phyloP scores from a whole-genome alignment of 1,140 invertebrate genomes.

The Cydia splendana region DNA sequence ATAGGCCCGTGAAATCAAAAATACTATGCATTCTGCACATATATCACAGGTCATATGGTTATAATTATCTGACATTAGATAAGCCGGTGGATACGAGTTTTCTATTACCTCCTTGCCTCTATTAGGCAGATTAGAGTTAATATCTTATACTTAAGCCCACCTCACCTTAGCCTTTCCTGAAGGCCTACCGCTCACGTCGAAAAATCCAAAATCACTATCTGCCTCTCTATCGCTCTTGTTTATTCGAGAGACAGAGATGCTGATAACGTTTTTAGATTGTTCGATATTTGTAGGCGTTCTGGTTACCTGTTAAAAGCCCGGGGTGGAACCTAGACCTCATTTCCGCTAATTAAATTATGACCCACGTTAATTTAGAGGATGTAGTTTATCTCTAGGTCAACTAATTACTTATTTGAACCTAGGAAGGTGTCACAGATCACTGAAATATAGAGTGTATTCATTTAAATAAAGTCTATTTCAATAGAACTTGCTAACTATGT shows the following conservation, averaged over 20 bases:
- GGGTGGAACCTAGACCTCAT: background rate
- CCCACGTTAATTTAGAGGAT: background rate
- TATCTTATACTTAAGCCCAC: background rate
- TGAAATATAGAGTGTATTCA: background rate
- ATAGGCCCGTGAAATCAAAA: too few species aligned
- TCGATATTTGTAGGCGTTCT: too few species aligned
- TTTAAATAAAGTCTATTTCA: too few species aligned
- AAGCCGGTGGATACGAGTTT: background rate
- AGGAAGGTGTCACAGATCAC: background rate
- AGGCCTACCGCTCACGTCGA: too few species aligned
- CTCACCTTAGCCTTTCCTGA: background rate
- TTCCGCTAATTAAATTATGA: conserved; percentile 1
- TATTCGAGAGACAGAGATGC: too few species aligned
- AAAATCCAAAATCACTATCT: too few species aligned
- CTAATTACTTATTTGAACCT: background rate
- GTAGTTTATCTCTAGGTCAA: background rate
- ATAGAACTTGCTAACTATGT: too few species aligned
- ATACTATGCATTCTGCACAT: too few species aligned
- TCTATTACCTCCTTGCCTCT: background rate
- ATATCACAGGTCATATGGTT: too few species aligned
- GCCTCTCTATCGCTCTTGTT: background rate
- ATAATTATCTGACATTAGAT: too few species aligned
- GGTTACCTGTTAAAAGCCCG: background rate
- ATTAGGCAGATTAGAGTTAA: background rate
- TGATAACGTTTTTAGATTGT: too few species aligned